phyloP scores from a whole-genome alignment of 2,888 invertebrate species.

The Calliopum simillimum region DNA sequence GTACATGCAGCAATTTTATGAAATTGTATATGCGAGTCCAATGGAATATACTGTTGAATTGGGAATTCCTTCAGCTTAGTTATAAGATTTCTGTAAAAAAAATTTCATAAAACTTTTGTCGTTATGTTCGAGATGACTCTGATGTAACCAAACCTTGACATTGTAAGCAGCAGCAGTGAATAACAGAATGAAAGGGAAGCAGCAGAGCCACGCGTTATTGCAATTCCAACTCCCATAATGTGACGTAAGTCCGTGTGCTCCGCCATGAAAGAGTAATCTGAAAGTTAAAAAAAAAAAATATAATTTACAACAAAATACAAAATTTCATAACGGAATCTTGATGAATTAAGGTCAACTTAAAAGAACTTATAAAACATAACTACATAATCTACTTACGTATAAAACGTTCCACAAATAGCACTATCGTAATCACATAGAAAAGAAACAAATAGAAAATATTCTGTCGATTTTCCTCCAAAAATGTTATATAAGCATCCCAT shows the following conservation, averaged over 20 bases:
- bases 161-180: slow-evolving; percentile 88
- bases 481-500: slow-evolving; percentile 90
- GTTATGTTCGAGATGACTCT: not conserved
- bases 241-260: slow-evolving; percentile 95
- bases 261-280: slow-evolving; percentile 95
- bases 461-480: slow-evolving; percentile 94
- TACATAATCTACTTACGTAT: slow-evolving; percentile 80
- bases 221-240: slow-evolving; percentile 97
- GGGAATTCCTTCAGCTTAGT: slow-evolving; percentile 95
- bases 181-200: slow-evolving; percentile 96
- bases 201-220: slow-evolving; percentile 93
- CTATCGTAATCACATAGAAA: slow-evolving; percentile 94
- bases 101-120: not conserved
- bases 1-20: slow-evolving; percentile 97
- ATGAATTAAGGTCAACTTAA: too few relatives aligned
- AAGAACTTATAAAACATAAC: too few relatives aligned
- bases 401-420: slow-evolving; percentile 93
- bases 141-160: slow-evolving; percentile 75
- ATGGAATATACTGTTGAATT: slow-evolving; percentile 91
- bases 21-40: slow-evolving; percentile 96
- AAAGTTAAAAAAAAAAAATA: slow-evolving; percentile 47
- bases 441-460: slow-evolving; percentile 95
- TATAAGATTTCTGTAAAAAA: slow-evolving; percentile 83
- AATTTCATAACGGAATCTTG: too few relatives aligned
- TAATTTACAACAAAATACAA: too few relatives aligned